A percentile compares a stretch with the other conserved stretches of the same genome.
Evolutionary conservation across 1,140 invertebrate species (phyloP).

Genomic region (Holcopasites calliopsidis): DNA sequence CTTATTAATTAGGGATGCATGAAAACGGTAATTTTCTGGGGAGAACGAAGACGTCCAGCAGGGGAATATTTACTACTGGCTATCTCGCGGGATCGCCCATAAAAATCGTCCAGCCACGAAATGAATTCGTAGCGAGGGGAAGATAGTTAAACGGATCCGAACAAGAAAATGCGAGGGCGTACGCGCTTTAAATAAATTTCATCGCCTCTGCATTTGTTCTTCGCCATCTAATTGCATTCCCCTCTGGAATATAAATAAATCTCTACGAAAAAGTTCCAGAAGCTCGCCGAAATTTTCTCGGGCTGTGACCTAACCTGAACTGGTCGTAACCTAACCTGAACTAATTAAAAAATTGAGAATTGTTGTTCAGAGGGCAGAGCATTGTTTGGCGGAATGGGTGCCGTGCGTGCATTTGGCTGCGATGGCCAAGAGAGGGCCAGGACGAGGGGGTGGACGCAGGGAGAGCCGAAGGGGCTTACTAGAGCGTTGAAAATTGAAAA

Average conservation of each 20-base stretch:
- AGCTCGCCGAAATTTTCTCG: no score
- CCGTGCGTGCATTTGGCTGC: slow-evolving; percentile 28
- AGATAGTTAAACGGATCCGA: slow-evolving; percentile 14
- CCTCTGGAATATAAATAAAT: no score
- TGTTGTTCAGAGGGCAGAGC: neutral
- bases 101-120: slow-evolving; percentile 63
- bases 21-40: slow-evolving; percentile 17
- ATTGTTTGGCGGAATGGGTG: slow-evolving; percentile 1
- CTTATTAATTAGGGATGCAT: neutral
- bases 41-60: slow-evolving; percentile 5
- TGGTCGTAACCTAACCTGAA: no score
- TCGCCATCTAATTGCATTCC: slow-evolving; percentile 3
- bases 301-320: no score
- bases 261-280: neutral
- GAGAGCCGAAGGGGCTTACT: slow-evolving; percentile 73
- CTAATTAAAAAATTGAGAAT: no score
- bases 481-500: slow-evolving; percentile 81
- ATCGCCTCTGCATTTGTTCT: no score
- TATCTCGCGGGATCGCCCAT: slow-evolving; percentile 50
- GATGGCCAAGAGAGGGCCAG: slow-evolving; percentile 5
- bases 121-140: slow-evolving; percentile 46
- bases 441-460: neutral
- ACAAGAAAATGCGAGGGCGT: neutral
- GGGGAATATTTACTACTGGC: slow-evolving; percentile 22
- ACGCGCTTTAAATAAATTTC: slow-evolving; percentile 15